Evolutionary conservation across 1,140 invertebrate genomes (phyloP).

Genomic region (Cataglyphis hispanica): DNA sequence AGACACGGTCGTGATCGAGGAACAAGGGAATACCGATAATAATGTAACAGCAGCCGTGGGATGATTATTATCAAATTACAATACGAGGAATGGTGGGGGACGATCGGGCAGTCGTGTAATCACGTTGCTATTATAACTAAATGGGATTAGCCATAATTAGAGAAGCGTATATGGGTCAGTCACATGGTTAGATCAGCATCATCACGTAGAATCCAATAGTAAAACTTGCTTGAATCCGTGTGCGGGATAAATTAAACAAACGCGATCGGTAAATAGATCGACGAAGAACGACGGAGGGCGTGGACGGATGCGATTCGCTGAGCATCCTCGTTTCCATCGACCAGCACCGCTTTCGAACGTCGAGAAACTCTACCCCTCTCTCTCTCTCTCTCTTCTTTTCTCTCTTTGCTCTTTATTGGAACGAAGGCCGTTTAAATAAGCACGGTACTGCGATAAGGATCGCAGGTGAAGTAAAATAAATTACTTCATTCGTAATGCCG

Average conservation of each 20-base stretch:
- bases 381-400: neutral
- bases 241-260: constrained; percentile 4
- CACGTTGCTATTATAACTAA: constrained; percentile 57
- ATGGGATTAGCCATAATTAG: constrained; percentile 58
- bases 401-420: constrained; percentile 46
- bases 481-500: constrained; percentile 71
- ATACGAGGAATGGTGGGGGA: constrained; percentile 1
- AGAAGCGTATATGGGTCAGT: neutral
- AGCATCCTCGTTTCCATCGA: constrained; percentile 40
- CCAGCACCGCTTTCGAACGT: constrained; percentile 12
- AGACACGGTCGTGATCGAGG: constrained; percentile 27
- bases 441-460: constrained; percentile 69
- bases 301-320: constrained; percentile 9
- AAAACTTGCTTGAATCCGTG: neutral
- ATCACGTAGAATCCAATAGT: neutral
- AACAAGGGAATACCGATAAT: constrained; percentile 52
- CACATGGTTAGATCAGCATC: neutral
- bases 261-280: constrained; percentile 34
- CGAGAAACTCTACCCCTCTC: neutral
- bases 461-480: constrained; percentile 76
- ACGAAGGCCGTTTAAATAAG: constrained; percentile 70
- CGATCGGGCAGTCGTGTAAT: constrained; percentile 45
- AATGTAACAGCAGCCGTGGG: constrained; percentile 39
- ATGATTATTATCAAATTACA: constrained; percentile 50
- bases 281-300: constrained; percentile 1